Evolutionary conservation across 2,888 invertebrate species (phyloP).

Genomic region (Keiferia lycopersicella): DNA sequence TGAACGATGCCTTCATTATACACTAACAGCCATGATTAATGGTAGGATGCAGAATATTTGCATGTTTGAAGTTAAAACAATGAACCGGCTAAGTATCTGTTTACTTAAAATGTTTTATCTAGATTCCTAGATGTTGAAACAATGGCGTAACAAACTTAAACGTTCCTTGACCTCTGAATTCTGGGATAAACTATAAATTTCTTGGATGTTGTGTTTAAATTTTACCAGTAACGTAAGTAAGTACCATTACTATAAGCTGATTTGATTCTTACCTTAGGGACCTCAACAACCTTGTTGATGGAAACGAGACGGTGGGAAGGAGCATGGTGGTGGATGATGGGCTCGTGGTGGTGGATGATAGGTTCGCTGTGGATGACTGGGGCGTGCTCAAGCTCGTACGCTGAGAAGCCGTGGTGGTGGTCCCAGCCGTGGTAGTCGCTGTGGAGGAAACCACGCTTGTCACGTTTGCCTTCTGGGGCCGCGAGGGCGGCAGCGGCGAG

Average conservation of each 20-base stretch:
- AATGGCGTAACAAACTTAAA: not conserved
- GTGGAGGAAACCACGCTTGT: slow-evolving; percentile 46
- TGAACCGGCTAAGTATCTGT: not conserved
- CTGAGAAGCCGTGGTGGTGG: slow-evolving; percentile 33
- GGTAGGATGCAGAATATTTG: slow-evolving; percentile 16
- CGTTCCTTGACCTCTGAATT: not conserved
- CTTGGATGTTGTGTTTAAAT: not conserved
- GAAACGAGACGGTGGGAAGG: slow-evolving; percentile 39
- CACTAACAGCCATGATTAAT: slow-evolving; percentile 13
- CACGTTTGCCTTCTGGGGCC: slow-evolving; percentile 43
- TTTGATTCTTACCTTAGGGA: slow-evolving; percentile 50
- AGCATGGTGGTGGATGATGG: slow-evolving; percentile 29
- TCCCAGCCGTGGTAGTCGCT: slow-evolving; percentile 27
- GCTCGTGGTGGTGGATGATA: slow-evolving; percentile 31
- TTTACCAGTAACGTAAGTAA: no score
- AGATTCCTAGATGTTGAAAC: not conserved
- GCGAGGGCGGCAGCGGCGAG: slow-evolving; percentile 45
- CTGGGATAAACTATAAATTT: not conserved
- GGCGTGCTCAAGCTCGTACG: slow-evolving; percentile 33
- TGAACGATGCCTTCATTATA: slow-evolving; percentile 18
- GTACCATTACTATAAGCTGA: no score
- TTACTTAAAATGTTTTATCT: slow-evolving; percentile 12
- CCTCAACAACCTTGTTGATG: slow-evolving; percentile 52
- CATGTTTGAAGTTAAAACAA: slow-evolving; percentile 7
- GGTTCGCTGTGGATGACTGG: slow-evolving; percentile 32